Conservation (phyloP, 2,888 invertebrate species). For the Orgyia antiqua region DNA sequence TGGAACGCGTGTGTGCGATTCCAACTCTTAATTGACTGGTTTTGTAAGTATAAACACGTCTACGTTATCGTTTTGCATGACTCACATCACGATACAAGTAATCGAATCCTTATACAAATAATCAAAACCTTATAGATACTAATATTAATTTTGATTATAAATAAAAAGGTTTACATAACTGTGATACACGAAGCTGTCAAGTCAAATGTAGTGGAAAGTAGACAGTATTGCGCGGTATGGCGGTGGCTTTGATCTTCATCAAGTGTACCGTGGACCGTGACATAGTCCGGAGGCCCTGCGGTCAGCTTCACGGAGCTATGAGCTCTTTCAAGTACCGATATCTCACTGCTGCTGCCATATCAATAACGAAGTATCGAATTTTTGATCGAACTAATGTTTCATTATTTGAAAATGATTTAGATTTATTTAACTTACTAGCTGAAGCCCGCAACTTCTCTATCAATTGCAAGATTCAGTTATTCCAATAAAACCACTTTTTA, state of each 20-base stretch:
- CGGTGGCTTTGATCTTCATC: conserved; percentile 10
- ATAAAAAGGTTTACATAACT: conserved; percentile 4
- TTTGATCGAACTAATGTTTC: conserved; percentile 18
- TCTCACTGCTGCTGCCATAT: conserved; percentile 23
- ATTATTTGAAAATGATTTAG: too few relatives aligned
- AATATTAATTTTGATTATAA: too few relatives aligned
- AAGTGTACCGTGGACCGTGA: conserved; percentile 49
- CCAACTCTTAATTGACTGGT: too few relatives aligned
- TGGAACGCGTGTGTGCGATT: too few relatives aligned
- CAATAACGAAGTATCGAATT: conserved; percentile 25
- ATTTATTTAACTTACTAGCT: background rate
- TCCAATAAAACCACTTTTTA: too few relatives aligned
- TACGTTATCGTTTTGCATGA: too few relatives aligned
- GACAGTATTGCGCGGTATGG: conserved; percentile 30
- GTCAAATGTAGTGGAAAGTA: conserved; percentile 58
- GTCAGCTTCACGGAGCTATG: conserved; percentile 56
- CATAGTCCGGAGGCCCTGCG: conserved; percentile 38
- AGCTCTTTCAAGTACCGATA: conserved; percentile 37
- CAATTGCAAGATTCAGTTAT: too few relatives aligned
- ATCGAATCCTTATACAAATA: too few relatives aligned
- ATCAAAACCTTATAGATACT: too few relatives aligned
- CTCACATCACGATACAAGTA: too few relatives aligned
- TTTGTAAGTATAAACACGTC: too few relatives aligned
- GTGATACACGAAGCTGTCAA: conserved; percentile 25
- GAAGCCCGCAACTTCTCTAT: too few relatives aligned